A percentile compares a stretch with the other conserved stretches of the same genome.
These are phyloP conservation scores for Empidonax traillii DNA, from an alignment of 2,113 vertebrate species.

Conservation along the genomic window DNA sequence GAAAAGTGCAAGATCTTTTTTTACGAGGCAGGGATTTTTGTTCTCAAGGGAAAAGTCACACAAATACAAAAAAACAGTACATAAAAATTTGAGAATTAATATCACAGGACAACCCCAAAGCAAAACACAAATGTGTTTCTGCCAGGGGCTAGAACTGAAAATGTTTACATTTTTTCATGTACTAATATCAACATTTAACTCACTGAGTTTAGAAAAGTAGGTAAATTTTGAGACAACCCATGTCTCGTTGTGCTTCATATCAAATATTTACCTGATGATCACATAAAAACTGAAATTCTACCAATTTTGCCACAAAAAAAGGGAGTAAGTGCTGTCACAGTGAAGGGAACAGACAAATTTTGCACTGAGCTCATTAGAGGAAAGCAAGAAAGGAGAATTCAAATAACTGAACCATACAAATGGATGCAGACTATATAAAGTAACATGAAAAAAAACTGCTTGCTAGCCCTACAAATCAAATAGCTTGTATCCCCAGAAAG, in stretches of 20 bases:
- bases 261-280: not conserved
- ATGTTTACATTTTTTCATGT: not conserved
- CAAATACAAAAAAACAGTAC: not conserved
- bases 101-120: not conserved
- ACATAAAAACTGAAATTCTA: not conserved
- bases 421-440: not conserved
- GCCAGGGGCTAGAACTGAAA: not conserved
- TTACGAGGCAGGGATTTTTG: not conserved
- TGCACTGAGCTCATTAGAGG: not conserved
- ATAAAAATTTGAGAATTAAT: not conserved
- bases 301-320: not conserved
- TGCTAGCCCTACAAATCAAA: conserved; percentile 8
- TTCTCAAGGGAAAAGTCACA: not conserved
- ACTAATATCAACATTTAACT: not conserved
- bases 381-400: not conserved
- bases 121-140: not conserved
- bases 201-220: not conserved
- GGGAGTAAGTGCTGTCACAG: not conserved
- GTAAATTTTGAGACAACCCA: not conserved
- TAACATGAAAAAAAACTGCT: not conserved
- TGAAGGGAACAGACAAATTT: not conserved
- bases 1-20: not conserved
- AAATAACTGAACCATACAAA: not conserved
- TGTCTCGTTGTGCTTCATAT: not conserved
- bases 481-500: not conserved